These are phyloP conservation scores for Halcyon smyrnensis DNA, from an alignment of 2,797 vertebrate genomes.

Conservation along the genomic window DNA sequence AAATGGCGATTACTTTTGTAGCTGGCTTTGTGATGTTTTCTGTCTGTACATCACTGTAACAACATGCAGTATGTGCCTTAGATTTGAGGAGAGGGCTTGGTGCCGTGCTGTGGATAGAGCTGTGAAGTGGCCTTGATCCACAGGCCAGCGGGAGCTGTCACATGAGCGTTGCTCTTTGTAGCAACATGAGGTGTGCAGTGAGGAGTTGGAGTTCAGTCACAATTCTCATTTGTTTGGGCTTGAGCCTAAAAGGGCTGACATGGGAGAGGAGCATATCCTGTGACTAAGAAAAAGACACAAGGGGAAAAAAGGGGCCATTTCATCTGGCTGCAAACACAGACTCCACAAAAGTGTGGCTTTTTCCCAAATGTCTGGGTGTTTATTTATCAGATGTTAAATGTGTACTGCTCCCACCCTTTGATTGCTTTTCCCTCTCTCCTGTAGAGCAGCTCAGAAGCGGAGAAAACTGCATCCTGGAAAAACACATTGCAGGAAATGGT, in stretches of 20 bases:
- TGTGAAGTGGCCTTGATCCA: neutral
- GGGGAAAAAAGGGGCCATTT: neutral
- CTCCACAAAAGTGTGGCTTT: neutral
- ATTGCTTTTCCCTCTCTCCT: neutral
- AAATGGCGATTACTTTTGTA: neutral
- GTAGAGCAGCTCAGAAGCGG: neutral
- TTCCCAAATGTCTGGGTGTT: neutral
- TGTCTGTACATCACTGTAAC: neutral
- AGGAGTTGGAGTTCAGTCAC: neutral
- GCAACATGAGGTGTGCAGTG: neutral
- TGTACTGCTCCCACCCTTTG: neutral
- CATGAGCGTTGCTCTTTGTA: neutral
- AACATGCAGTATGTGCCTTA: neutral
- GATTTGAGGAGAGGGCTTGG: neutral
- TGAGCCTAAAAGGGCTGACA: neutral
- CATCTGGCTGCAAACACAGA: neutral
- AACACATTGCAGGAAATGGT: slow-evolving; percentile 31
- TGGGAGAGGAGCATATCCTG: neutral
- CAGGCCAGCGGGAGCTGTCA: neutral
- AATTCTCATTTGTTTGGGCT: neutral
- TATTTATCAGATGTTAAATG: neutral
- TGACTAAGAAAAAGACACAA: neutral
- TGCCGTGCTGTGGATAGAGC: neutral
- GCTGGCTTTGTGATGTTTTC: neutral
- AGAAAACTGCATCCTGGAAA: slow-evolving; percentile 31